These are phyloP conservation scores for Spea multiplicata DNA, from an alignment of 2,113 vertebrate species.

Conservation along the genomic window DNA sequence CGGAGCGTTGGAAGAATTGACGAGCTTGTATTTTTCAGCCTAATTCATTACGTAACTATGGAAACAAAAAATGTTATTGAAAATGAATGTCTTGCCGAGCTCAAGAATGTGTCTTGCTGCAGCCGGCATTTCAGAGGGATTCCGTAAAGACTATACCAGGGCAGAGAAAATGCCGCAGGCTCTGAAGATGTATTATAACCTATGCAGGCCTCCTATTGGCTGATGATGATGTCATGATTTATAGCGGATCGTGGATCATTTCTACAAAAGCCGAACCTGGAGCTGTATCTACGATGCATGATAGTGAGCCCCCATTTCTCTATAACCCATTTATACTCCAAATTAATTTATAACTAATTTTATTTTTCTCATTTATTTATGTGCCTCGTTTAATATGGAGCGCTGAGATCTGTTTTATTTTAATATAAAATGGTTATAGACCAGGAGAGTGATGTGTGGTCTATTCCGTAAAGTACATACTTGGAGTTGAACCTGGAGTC, in stretches of 20 bases:
- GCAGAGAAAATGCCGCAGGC: conserved; percentile 12
- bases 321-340: background rate
- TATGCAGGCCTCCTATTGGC: conserved; percentile 22
- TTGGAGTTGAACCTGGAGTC: no score
- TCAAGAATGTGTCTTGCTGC: background rate
- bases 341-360: background rate
- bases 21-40: background rate
- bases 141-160: conserved; percentile 1
- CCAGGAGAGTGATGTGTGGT: no score
- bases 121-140: conserved; percentile 8
- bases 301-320: background rate
- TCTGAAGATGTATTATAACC: background rate
- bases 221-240: conserved; percentile 43
- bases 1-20: no score
- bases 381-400: no score
- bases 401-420: no score
- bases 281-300: background rate
- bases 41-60: background rate
- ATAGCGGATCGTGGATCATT: background rate
- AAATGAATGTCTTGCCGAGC: background rate
- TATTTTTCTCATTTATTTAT: no score
- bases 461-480: no score
- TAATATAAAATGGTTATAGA: no score
- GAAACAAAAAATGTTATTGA: background rate
- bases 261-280: conserved; percentile 19